Base-by-base conservation (phyloP, 2,888 invertebrate genomes). In the Nebria brevicollis region DNA sequence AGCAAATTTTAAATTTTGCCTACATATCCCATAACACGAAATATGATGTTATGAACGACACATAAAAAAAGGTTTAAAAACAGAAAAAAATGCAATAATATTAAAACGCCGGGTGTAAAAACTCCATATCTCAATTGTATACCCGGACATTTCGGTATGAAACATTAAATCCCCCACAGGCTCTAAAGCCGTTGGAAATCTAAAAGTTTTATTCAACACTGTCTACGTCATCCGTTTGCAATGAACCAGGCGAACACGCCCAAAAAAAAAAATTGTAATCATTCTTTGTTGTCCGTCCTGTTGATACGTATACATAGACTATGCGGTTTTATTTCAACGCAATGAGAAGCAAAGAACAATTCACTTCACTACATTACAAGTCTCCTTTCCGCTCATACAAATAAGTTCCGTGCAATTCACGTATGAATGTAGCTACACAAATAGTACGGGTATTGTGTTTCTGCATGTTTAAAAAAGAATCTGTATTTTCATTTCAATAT, bases 241-340 rank as follows among this genome's bases (percentile, higher is more conserved):
- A 54, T 54, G 54, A 7, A 54, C 54, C 54, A 8, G 13, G 7
- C 13, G 13, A 13, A 54, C 1, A 8, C 54, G 8, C 68, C 7
- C 13, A 25, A 25, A 68, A 68, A 68, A 25, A 25, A 25, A 20
- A 66, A 43, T 13, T 25, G 10, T 3, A 25, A 68, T 15, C 68
- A 5, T 25, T 68, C 8, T n/a, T 34, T 11, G 20, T 77, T 77
- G 77, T 77, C 77, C 77, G 70, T 43, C n/a, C 43, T 4, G 13
- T 20, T 54, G 77, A 15, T 20, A 77, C 43, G 70, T 15, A 42
- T 20, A 34, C 66, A 26, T 34, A 66, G 42, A 68, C 68, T 70
- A 77, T 8, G 68, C 77, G 70, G 77, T 77, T 77, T 77, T 77
- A 77, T 77, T 77, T 77, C 70, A 66, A 68, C 76, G 64, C 75